Base-by-base conservation (phyloP, 1,140 invertebrate species). In the Leptinotarsa undecemlineata region DNA sequence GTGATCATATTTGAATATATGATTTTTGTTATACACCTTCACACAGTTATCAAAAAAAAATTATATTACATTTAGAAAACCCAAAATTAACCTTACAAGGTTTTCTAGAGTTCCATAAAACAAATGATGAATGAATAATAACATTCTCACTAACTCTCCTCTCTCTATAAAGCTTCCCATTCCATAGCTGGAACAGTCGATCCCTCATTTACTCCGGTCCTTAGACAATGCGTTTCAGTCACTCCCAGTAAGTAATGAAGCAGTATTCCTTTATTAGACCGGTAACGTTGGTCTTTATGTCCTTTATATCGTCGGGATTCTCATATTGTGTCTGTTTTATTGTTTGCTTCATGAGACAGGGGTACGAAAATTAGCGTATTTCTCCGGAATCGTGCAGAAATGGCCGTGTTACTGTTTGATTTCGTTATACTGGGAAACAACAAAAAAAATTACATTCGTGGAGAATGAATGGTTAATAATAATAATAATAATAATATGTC, bases 261-360 rank as follows among this genome's bases (percentile, higher is more conserved):
- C 66, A 42, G 66, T 68, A 68, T 68, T 68, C 66, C 66, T 68
- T 68, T 68, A 68, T 68, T 68, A 68, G 66, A 68, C 66, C 66
- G 66, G 23, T 68, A 68, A 68, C 42, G 66, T 68, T 42, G 66
- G 66, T 42, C 66, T 68, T 42, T 68, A 68, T 68, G 17, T 23
- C 23, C 33, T 47, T 42, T 47, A 68, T 68, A 23, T 42, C 42
- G 63, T 57, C 23, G n/a, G 42, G 66, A 68, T 68, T 68, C 66
- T 68, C 66, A 68, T 68, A 68, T 68, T 68, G 66, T 68, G 66
- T 68, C 66, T 47, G 66, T 68, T 68, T 68, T 68, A 68, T 68
- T 68, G 66, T 68, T 68, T 68, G 66, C n/a, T 68, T 68, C 66
- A 47, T 47, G 33, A 42, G 42, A 68, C n/a, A 47, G 66, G 42